Conservation (phyloP, 1,140 invertebrate genomes). For the Gonatopus flavifemur region DNA sequence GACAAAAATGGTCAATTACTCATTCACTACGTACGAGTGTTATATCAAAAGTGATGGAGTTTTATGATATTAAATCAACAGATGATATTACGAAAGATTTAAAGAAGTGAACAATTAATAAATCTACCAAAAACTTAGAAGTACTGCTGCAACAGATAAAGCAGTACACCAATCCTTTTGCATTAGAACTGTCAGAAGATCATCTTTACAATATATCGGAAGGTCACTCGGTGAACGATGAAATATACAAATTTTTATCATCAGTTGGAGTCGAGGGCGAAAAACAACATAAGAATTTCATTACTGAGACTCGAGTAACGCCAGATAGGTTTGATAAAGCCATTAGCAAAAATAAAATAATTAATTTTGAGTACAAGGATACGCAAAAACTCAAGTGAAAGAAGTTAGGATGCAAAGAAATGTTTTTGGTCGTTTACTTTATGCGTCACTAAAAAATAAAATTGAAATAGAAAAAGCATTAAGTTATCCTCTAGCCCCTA, state of each 20-base stretch:
- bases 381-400: conserved; percentile 26
- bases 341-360: conserved; percentile 16
- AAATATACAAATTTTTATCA: conserved; percentile 11
- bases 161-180: conserved; percentile 11
- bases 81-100: conserved; percentile 17
- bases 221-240: conserved; percentile 12
- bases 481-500: conserved; percentile 13
- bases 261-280: conserved; percentile 11
- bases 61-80: conserved; percentile 4
- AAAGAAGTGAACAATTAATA: conserved; percentile 3
- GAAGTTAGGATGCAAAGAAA: conserved; percentile 32
- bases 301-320: conserved; percentile 14
- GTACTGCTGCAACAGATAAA: conserved; percentile 11
- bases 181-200: conserved; percentile 10
- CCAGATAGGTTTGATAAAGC: conserved; percentile 25
- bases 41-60: conserved; percentile 9
- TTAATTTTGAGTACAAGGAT: conserved; percentile 15
- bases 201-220: conserved; percentile 15
- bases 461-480: conserved; percentile 24
- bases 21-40: conserved; percentile 30
- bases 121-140: conserved; percentile 12
- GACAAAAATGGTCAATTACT: conserved; percentile 30
- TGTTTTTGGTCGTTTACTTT: conserved; percentile 31
- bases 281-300: conserved; percentile 19
- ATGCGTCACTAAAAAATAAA: conserved; percentile 22